Evolutionary conservation across 2,888 invertebrate genomes (phyloP).

Genomic region (Ctena decussata): DNA sequence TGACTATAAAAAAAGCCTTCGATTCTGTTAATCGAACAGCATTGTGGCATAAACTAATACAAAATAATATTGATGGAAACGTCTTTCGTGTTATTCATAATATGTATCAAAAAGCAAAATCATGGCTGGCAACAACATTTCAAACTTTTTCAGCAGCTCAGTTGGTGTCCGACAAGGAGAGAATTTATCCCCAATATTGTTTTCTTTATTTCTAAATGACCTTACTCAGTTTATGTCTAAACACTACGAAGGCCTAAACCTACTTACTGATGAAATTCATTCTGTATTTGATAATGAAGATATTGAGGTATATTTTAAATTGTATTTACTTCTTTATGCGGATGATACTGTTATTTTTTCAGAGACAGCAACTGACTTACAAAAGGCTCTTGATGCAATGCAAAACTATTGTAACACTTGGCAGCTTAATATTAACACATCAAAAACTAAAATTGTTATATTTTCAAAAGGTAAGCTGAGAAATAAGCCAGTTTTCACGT

Average conservation of each 20-base stretch:
- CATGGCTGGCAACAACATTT: neutral
- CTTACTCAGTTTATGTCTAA: neutral
- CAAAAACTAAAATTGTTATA: constrained; percentile 36
- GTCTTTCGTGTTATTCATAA: neutral
- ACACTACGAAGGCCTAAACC: neutral
- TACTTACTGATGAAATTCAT: neutral
- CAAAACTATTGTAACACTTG: constrained; percentile 27
- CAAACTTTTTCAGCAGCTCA: neutral
- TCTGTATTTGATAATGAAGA: constrained; percentile 16
- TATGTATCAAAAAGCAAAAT: neutral
- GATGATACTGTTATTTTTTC: constrained; percentile 38
- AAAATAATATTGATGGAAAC: neutral
- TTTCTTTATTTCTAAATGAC: constrained; percentile 4
- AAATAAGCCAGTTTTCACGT: neutral
- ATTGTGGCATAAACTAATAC: neutral
- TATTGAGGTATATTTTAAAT: constrained; percentile 21
- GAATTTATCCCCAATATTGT: constrained; percentile 1
- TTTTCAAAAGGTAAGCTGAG: constrained; percentile 19
- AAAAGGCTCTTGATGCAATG: constrained; percentile 24
- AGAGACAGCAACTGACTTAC: constrained; percentile 20
- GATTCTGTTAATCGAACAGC: neutral
- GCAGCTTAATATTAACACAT: constrained; percentile 15
- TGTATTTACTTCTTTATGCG: constrained; percentile 31
- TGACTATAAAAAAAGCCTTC: neutral
- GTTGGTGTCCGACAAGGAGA: constrained; percentile 1